Evolutionary conservation across 2,797 vertebrate genomes (phyloP).

Genomic region (Odontamblyopus rebecca): DNA sequence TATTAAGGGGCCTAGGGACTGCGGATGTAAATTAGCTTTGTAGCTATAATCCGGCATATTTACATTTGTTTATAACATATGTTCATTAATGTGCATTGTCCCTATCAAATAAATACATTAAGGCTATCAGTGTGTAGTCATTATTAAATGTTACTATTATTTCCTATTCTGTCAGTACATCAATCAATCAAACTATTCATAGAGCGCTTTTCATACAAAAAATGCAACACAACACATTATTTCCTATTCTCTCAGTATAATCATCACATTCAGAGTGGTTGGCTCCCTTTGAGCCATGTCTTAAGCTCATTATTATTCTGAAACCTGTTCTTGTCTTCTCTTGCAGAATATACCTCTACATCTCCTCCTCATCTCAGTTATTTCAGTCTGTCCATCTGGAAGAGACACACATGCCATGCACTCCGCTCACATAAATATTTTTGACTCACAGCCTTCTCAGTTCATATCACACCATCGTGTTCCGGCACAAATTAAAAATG

Average conservation of each 20-base stretch:
- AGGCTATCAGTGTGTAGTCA: too few species aligned
- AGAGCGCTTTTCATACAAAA: too few species aligned
- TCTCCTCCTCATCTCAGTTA: slow-evolving; percentile 51
- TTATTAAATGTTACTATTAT: too few species aligned
- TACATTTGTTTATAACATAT: too few species aligned
- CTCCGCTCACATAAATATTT: slow-evolving; percentile 32
- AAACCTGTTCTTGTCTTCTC: slow-evolving; percentile 30
- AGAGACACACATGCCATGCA: slow-evolving; percentile 20
- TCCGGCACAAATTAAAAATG: slow-evolving; percentile 38
- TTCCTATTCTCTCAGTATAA: slow-evolving; percentile 39
- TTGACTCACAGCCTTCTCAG: slow-evolving; percentile 27
- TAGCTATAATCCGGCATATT: too few species aligned
- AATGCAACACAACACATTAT: neutral
- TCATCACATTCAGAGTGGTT: slow-evolving; percentile 54
- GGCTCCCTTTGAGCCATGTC: slow-evolving; percentile 27
- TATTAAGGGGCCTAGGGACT: too few species aligned
- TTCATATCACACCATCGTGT: slow-evolving; percentile 44
- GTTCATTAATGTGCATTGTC: too few species aligned
- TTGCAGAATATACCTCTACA: slow-evolving; percentile 30
- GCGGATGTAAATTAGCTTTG: too few species aligned
- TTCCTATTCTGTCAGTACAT: too few species aligned
- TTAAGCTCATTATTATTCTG: slow-evolving; percentile 38
- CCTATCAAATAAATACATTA: too few species aligned
- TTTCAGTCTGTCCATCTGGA: slow-evolving; percentile 59
- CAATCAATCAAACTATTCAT: too few species aligned